A percentile compares a stretch with the other conserved stretches of the same genome.
Evolutionary conservation across 2,797 vertebrate species (phyloP).

Genomic region (Gallinago solitaria): DNA sequence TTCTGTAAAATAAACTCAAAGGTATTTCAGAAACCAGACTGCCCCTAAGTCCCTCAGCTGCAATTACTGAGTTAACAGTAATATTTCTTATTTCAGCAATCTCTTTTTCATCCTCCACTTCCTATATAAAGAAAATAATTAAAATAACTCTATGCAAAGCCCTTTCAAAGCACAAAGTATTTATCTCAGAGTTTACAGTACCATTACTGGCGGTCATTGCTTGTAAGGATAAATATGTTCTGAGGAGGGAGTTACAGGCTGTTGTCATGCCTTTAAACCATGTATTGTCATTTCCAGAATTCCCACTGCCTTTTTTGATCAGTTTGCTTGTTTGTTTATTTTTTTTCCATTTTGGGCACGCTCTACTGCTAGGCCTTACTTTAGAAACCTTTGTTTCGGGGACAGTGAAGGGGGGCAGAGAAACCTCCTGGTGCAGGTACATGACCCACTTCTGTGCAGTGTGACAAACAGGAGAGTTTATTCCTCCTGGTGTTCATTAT

Average conservation of each 20-base stretch:
- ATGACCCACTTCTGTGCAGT: not conserved
- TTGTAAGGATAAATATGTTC: constrained; percentile 16
- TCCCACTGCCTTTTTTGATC: not conserved
- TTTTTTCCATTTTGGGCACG: not conserved
- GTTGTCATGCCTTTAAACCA: constrained; percentile 18
- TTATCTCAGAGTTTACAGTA: constrained; percentile 21
- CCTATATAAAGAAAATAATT: constrained; percentile 57
- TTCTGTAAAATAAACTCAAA: constrained; percentile 41
- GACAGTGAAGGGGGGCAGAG: not conserved
- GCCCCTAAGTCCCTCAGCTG: constrained; percentile 30
- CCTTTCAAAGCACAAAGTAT: constrained; percentile 23
- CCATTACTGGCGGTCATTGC: not conserved
- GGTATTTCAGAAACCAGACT: constrained; percentile 42
- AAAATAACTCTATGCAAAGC: constrained; percentile 40
- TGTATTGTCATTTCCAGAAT: not conserved
- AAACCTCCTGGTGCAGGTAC: not conserved
- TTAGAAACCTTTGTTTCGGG: not conserved
- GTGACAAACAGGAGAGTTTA: not conserved
- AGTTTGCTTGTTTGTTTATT: not conserved
- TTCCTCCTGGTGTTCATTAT: not conserved
- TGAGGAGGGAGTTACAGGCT: not conserved
- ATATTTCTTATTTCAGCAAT: constrained; percentile 56
- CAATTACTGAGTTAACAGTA: constrained; percentile 61
- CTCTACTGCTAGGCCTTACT: not conserved
- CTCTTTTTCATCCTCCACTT: constrained; percentile 27